Percentiles rank a stretch among this genome's conserved stretches.
Evolutionary conservation across 2,888 invertebrate genomes (phyloP).

Genomic region (Lepidochrysops patricia): DNA sequence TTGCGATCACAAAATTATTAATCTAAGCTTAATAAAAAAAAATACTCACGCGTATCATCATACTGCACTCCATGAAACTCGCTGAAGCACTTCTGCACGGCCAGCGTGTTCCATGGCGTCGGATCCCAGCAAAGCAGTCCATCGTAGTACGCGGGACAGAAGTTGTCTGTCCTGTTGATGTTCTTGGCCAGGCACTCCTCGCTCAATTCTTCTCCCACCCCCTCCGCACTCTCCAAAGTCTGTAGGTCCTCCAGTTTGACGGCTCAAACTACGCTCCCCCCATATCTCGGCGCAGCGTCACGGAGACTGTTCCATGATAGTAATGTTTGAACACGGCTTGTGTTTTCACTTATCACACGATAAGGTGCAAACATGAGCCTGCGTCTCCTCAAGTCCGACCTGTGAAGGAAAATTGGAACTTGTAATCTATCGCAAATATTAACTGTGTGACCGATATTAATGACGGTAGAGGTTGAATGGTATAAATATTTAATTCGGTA

Average conservation of each 20-base stretch:
- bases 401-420: constrained; percentile 45
- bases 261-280: constrained; percentile 14
- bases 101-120: constrained; percentile 79
- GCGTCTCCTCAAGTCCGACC: constrained; percentile 52
- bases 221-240: constrained; percentile 50
- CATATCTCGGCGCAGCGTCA: constrained; percentile 31
- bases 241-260: constrained; percentile 69
- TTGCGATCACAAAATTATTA: too few relatives aligned
- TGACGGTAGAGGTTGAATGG: too few relatives aligned
- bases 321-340: constrained; percentile 64
- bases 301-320: constrained; percentile 68
- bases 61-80: constrained; percentile 85
- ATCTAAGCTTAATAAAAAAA: constrained; percentile 12
- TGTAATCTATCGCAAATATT: background rate
- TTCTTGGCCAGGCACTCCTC: constrained; percentile 54
- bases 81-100: constrained; percentile 84
- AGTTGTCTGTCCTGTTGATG: constrained; percentile 37
- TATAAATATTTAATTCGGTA: too few relatives aligned
- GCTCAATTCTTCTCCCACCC: constrained; percentile 52
- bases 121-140: constrained; percentile 89
- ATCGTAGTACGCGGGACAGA: constrained; percentile 83
- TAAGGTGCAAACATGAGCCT: constrained; percentile 68
- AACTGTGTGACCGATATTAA: too few relatives aligned
- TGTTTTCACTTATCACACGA: constrained; percentile 71
- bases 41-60: constrained; percentile 86